Evolutionary conservation across 2,888 invertebrate genomes (phyloP).

Genomic region (Unio delphinus): DNA sequence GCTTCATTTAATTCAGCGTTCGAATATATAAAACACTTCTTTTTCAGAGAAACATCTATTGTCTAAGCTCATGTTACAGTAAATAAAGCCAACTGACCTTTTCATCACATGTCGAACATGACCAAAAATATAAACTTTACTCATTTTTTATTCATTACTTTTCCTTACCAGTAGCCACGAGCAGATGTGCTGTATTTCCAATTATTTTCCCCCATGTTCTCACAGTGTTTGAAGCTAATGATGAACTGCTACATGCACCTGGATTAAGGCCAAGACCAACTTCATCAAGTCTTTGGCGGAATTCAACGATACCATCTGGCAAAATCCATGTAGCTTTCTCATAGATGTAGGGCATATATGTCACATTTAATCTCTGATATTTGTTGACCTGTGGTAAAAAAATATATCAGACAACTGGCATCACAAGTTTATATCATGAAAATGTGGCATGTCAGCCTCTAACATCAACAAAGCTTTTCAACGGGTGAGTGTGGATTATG

Average conservation of each 20-base stretch:
- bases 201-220: conserved; percentile 49
- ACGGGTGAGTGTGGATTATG: no score
- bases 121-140: no score
- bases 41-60: no score
- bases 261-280: conserved; percentile 25
- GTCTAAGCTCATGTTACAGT: no score
- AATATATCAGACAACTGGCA: no score
- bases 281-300: conserved; percentile 41
- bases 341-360: conserved; percentile 48
- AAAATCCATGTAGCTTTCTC: conserved; percentile 45
- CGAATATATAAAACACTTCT: no score
- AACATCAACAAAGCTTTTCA: no score
- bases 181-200: conserved; percentile 39
- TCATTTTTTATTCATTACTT: neutral
- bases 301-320: conserved; percentile 48
- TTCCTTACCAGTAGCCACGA: conserved; percentile 45
- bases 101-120: no score
- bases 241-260: conserved; percentile 12
- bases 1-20: no score
- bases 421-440: no score
- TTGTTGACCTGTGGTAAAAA: conserved; percentile 27
- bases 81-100: no score
- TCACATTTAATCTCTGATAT: conserved; percentile 49
- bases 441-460: no score
- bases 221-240: conserved; percentile 17